Evolutionary conservation across 2,113 vertebrate species (phyloP).

Genomic region (Hypomesus transpacificus): DNA sequence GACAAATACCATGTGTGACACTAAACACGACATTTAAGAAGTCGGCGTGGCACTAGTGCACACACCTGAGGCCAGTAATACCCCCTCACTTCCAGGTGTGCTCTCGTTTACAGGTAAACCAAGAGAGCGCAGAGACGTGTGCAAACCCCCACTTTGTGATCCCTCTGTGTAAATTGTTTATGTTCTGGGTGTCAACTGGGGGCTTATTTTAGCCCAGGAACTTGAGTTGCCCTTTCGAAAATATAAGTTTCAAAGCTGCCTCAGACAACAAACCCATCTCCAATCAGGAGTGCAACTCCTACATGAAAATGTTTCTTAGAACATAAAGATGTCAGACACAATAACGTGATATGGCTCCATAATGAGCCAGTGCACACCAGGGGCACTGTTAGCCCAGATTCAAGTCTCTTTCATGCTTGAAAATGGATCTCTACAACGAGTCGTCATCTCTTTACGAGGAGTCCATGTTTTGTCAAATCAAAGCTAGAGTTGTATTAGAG

Average conservation of each 20-base stretch:
- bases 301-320: constrained; percentile 19
- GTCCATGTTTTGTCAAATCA: background rate
- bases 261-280: background rate
- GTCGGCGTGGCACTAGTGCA: constrained; percentile 6
- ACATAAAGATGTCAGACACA: constrained; percentile 26
- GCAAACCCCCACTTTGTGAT: background rate
- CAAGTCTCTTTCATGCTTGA: constrained; percentile 3
- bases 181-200: constrained; percentile 11
- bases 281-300: constrained; percentile 20
- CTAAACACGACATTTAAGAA: background rate
- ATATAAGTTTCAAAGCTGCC: background rate
- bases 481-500: background rate
- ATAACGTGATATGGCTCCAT: constrained; percentile 13
- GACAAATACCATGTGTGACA: constrained; percentile 8
- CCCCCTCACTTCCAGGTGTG: background rate
- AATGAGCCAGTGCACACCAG: constrained; percentile 28
- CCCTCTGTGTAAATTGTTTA: background rate
- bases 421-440: background rate
- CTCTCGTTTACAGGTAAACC: constrained; percentile 17
- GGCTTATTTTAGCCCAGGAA: constrained; percentile 29
- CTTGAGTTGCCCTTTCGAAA: constrained; percentile 14
- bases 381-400: constrained; percentile 13
- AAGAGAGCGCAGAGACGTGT: background rate
- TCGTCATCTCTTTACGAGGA: background rate
- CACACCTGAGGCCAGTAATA: constrained; percentile 1